These are phyloP conservation scores for Misgurnus anguillicaudatus DNA, from an alignment of 2,113 vertebrate genomes.

Conservation along the genomic window DNA sequence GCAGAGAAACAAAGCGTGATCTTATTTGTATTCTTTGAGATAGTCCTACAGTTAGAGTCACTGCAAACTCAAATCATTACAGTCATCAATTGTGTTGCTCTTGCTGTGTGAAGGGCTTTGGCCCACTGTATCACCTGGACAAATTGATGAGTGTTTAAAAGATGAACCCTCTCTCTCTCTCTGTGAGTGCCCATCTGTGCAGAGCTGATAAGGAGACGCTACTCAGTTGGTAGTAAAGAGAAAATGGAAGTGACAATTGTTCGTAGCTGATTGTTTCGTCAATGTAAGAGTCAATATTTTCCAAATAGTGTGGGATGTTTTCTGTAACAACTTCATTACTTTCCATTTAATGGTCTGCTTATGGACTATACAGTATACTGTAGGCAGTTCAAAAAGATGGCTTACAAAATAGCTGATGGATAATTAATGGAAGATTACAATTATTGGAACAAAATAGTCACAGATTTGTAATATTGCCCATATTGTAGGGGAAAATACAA, in stretches of 20 bases:
- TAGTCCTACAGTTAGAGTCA: conserved; percentile 24
- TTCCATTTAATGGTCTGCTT: background rate
- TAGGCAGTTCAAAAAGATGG: background rate
- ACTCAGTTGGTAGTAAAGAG: conserved; percentile 19
- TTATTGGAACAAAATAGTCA: background rate
- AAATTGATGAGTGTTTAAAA: conserved; percentile 54
- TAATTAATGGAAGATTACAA: conserved; percentile 7
- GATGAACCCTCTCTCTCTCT: conserved; percentile 21
- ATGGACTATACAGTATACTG: background rate
- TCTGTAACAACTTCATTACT: conserved; percentile 25
- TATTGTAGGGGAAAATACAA: background rate
- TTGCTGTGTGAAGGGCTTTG: background rate
- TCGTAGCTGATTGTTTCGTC: conserved; percentile 51
- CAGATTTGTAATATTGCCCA: background rate
- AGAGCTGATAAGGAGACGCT: conserved; percentile 48
- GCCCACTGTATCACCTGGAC: conserved; percentile 50
- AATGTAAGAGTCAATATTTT: conserved; percentile 52
- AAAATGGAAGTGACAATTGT: conserved; percentile 43
- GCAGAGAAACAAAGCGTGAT: conserved; percentile 13
- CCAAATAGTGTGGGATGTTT: conserved; percentile 26
- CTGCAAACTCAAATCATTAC: conserved; percentile 29
- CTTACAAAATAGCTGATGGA: background rate
- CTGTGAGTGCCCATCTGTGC: conserved; percentile 32
- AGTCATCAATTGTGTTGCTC: conserved; percentile 29
- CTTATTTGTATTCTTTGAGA: conserved; percentile 33